Evolutionary conservation across 1,140 invertebrate genomes (phyloP).

Genomic region (Drosophila pseudoobscura): DNA sequence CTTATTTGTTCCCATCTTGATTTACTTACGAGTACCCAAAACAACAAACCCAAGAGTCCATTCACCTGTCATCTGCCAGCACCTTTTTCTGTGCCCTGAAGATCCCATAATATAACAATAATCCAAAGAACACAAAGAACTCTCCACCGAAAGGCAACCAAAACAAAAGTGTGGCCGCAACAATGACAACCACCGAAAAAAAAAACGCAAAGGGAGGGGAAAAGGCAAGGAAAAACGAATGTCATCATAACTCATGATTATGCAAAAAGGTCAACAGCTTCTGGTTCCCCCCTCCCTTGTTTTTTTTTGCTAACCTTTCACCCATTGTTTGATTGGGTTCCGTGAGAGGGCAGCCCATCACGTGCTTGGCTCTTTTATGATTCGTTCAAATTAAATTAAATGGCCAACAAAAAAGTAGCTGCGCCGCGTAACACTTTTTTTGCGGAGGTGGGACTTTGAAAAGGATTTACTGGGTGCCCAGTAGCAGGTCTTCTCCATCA

Average conservation of each 20-base stretch:
- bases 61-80: slow-evolving; percentile 15
- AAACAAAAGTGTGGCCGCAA: slow-evolving; percentile 6
- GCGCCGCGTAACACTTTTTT: slow-evolving; percentile 25
- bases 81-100: not conserved
- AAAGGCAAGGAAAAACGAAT: slow-evolving; percentile 43
- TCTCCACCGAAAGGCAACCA: slow-evolving; percentile 12
- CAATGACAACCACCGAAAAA: slow-evolving; percentile 25
- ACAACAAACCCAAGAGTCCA: not conserved
- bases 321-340: no score
- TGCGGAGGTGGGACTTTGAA: not conserved
- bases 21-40: not conserved
- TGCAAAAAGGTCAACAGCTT: slow-evolving; percentile 78
- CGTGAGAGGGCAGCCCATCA: slow-evolving; percentile 15
- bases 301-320: slow-evolving; percentile 22
- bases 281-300: slow-evolving; percentile 16
- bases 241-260: slow-evolving; percentile 80
- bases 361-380: slow-evolving; percentile 62
- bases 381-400: slow-evolving; percentile 74
- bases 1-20: not conserved
- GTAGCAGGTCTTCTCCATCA: slow-evolving; percentile 1
- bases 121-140: slow-evolving; percentile 42
- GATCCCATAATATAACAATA: slow-evolving; percentile 44
- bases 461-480: slow-evolving; percentile 52
- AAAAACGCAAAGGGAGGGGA: slow-evolving; percentile 13
- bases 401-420: slow-evolving; percentile 46